Evolutionary conservation across 2,888 invertebrate genomes (phyloP), one percentile per base, ranked within the genome.

Genomic region (Diachrysia chrysitis): DNA sequence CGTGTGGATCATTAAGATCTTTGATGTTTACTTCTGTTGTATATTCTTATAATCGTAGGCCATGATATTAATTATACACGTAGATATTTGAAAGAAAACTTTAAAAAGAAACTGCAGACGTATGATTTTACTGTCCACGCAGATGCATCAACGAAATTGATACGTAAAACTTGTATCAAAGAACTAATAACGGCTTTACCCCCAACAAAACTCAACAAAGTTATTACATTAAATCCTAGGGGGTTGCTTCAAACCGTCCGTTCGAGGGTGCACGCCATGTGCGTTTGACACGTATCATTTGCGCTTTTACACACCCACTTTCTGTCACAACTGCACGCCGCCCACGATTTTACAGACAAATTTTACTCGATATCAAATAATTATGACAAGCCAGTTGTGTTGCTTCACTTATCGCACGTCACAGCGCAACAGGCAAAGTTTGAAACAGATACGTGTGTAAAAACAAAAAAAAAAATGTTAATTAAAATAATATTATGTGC

Each of bases 251-350:
- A 89, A 82, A 83, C 85, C 84, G 76, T 79, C 83, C 82, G 82
- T 68, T 75, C 67, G 71, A 72, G 71, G 79, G 80, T 78, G 66
- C 64, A 68, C 76, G 83, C 83, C 89, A 91, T 93, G 90, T 94
- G 94, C 88, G 86, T 84, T 81, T 89, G 93, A 92, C 92, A 57
- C 69, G 88, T 92, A 89, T 91, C 86, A 92, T 93, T 93, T 93
- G 92, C 86, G 89, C 92, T 91, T 92, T 90, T 92, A 87, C 86
- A 87, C 91, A 89, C 91, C 92, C 88, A 88, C 90, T 88, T 88
- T 91, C 87, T 64, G 77, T 65, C 59, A 63, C 54, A 51, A 60
- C 46, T 25, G 2, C 35, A 63, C 62, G 69, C 69, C 61, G 68
- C 75, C 57, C 67, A 58, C 60, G 23, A 73, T 64, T 69, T 60